A percentile compares a stretch with the other conserved stretches of the same genome.
phyloP scores from a whole-genome alignment of 2,888 invertebrate genomes.

The Polyommatus iphigenia region DNA sequence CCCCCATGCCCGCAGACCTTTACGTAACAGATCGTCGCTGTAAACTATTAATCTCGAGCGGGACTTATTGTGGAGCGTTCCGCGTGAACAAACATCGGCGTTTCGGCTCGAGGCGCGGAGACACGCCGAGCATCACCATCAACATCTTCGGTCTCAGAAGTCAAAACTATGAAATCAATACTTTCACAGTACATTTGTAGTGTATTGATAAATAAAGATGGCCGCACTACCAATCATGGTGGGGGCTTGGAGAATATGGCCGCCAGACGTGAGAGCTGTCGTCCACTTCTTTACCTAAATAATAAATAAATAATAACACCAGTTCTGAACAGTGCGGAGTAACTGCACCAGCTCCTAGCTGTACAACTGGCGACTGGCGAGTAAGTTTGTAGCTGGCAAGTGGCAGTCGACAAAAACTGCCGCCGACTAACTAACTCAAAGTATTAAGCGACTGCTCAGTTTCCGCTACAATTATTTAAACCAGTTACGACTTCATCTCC shows the following conservation, averaged over 20 bases:
- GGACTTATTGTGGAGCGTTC: conserved; percentile 30
- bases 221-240: no score
- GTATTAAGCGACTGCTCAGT: background rate
- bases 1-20: conserved; percentile 34
- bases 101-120: background rate
- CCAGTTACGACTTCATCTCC: background rate
- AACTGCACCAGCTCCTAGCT: background rate
- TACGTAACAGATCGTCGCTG: conserved; percentile 42
- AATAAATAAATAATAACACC: no score
- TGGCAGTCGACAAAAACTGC: background rate
- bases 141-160: background rate
- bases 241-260: no score
- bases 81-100: conserved; percentile 13
- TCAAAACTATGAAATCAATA: no score
- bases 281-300: no score
- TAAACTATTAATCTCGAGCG: conserved; percentile 45
- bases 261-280: no score
- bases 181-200: no score
- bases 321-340: background rate
- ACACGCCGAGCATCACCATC: background rate
- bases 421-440: background rate
- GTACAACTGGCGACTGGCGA: background rate
- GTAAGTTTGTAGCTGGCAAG: background rate
- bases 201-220: no score
- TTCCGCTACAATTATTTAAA: background rate